Percentiles rank a stretch among this genome's conserved stretches.
phyloP scores from a whole-genome alignment of 2,113 vertebrate species.

The Leucopsar rothschildi region DNA sequence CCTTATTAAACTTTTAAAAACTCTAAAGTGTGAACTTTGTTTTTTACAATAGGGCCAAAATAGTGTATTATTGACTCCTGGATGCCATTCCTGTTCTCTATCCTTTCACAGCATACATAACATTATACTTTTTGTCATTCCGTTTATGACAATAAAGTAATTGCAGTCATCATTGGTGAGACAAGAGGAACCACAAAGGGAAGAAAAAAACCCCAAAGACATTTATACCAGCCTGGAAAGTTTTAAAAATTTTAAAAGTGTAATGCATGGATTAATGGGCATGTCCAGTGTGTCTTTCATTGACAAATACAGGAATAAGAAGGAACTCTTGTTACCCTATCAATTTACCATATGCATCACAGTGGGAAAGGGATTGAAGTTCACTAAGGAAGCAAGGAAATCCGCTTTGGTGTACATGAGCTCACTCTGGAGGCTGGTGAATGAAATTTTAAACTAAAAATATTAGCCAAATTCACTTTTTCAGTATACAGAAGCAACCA shows the following conservation, averaged over 20 bases:
- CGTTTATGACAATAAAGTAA: slow-evolving; percentile 19
- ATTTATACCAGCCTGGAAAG: slow-evolving; percentile 48
- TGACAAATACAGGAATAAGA: not conserved
- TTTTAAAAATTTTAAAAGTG: not conserved
- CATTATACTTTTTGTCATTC: slow-evolving; percentile 17
- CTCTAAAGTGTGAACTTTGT: too few relatives aligned
- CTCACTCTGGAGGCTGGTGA: not conserved
- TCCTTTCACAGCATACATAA: not conserved
- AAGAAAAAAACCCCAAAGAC: not conserved
- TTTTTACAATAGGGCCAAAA: not conserved
- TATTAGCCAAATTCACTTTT: not conserved
- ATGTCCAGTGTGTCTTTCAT: not conserved
- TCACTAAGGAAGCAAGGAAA: not conserved
- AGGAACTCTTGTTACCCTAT: not conserved
- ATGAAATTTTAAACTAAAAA: not conserved
- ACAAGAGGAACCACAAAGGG: slow-evolving; percentile 26
- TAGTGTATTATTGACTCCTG: not conserved
- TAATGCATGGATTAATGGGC: not conserved
- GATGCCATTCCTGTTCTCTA: not conserved
- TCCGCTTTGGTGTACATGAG: not conserved
- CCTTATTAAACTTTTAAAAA: too few relatives aligned
- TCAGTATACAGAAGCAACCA: not conserved
- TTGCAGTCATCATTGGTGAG: slow-evolving; percentile 3
- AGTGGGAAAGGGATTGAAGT: not conserved
- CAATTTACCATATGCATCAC: not conserved